These are phyloP conservation scores for Lasioglossum baleicum DNA, from an alignment of 1,140 invertebrate genomes.

Conservation along the genomic window DNA sequence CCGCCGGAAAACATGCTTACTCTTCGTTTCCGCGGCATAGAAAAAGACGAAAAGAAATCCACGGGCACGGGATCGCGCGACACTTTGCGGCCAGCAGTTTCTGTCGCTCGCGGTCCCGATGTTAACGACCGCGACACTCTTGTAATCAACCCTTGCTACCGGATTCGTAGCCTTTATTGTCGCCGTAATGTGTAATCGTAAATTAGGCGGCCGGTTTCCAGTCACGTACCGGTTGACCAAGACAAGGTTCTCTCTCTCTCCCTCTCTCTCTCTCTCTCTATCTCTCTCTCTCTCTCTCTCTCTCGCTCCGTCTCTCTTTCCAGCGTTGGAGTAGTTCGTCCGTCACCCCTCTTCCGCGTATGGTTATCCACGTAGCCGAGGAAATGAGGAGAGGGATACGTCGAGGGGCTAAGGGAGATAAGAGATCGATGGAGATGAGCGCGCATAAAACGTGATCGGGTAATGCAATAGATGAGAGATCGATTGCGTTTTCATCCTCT, in stretches of 20 bases:
- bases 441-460: slow-evolving; percentile 66
- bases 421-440: slow-evolving; percentile 50
- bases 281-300: too few relatives aligned
- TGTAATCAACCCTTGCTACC: slow-evolving; percentile 24
- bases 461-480: slow-evolving; percentile 66
- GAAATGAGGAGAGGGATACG: not conserved
- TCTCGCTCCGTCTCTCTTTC: too few relatives aligned
- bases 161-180: slow-evolving; percentile 50
- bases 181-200: slow-evolving; percentile 73
- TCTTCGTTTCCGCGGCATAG: slow-evolving; percentile 8
- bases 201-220: slow-evolving; percentile 69
- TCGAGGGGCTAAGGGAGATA: slow-evolving; percentile 23
- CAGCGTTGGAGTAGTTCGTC: slow-evolving; percentile 51
- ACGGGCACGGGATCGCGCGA: not conserved
- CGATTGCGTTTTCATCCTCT: slow-evolving; percentile 60
- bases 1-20: slow-evolving; percentile 21
- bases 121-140: not conserved
- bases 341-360: slow-evolving; percentile 23
- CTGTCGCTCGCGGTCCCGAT: not conserved
- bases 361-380: slow-evolving; percentile 34
- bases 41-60: slow-evolving; percentile 18
- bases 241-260: slow-evolving; percentile 35
- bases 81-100: not conserved
- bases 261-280: too few relatives aligned
- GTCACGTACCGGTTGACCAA: slow-evolving; percentile 70